Evolutionary conservation across 2,113 vertebrate genomes (phyloP).

Genomic region (Pollachius pollachius): DNA sequence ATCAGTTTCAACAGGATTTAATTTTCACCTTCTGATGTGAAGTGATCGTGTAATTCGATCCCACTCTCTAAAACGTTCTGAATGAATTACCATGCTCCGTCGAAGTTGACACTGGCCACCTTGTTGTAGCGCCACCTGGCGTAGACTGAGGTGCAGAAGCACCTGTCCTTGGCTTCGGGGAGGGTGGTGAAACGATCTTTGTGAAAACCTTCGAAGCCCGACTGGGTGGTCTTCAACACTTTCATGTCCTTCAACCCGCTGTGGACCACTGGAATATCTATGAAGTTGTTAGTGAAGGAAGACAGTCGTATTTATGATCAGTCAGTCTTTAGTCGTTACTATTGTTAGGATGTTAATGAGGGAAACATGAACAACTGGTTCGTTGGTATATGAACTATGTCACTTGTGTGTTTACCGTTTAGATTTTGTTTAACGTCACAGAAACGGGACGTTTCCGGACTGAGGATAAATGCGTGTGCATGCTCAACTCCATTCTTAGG

Average conservation of each 20-base stretch:
- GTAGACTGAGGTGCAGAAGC: conserved; percentile 86
- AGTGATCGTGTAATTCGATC: background rate
- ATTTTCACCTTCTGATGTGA: background rate
- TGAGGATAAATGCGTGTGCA: conserved; percentile 80
- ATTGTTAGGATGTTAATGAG: background rate
- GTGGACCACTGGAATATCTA: conserved; percentile 81
- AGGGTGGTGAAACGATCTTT: conserved; percentile 87
- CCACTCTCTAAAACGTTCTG: background rate
- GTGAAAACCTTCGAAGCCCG: conserved; percentile 89
- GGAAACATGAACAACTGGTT: too few relatives aligned
- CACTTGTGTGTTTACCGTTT: conserved; percentile 62
- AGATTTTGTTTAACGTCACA: conserved; percentile 82
- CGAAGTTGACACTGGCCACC: conserved; percentile 73
- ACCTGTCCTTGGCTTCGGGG: conserved; percentile 83
- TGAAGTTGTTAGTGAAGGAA: conserved; percentile 3
- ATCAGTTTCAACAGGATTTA: background rate
- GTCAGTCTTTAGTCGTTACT: background rate
- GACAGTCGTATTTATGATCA: background rate
- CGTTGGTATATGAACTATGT: too few relatives aligned
- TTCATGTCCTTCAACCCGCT: conserved; percentile 89
- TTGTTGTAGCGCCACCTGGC: conserved; percentile 86
- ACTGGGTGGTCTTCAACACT: conserved; percentile 92
- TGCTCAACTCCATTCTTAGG: conserved; percentile 78
- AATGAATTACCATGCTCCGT: conserved; percentile 78
- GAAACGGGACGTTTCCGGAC: conserved; percentile 78